Evolutionary conservation across 2,113 vertebrate genomes (phyloP), one percentile per base, ranked within the genome.

Genomic region (Argyrosomus japonicus): DNA sequence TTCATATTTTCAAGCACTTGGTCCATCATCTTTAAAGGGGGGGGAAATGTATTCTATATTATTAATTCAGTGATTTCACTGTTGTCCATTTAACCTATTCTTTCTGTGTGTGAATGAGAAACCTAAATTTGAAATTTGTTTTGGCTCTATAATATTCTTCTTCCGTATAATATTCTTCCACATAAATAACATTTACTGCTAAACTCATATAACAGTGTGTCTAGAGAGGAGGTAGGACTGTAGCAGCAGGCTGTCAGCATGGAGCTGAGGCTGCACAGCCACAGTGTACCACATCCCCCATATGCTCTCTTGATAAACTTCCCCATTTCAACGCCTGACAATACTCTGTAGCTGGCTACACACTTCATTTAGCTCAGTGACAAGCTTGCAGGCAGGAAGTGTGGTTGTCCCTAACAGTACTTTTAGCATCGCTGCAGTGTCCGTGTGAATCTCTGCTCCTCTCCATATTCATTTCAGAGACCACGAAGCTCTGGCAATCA

Each of bases 381-480:
- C 64, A 61, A 75, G 61, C 53, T 62, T 48, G 68, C 63, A 27
- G 60, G 23, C 50, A 78, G 57, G 72, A 77, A 12, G 78, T 62
- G 68, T 18, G 54, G 19, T 48, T 36, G 29, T 57, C 63, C 40
- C 11, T 36, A 40, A 57, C 14, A 13, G 53, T 54, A 5, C 75
- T 47, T 45, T 53, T 53, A 13, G 32, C 21, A 11, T 9, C 56
- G 25, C 74, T 65, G 32, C 50, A 65, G 60, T 61, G 64, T 75
- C 64, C 36, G 51, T 62, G 1, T 51, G 45, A 53, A 62, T 77
- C 32, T 64, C 25, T 50, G 36, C 61, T 63, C 70, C 58, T 61
- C 76, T 82, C 72, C 83, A 75, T 82, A 77, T 81, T 85, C 32
- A 73, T 78, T 68, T 64, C 63, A 75, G 62, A 73, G n/a, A 18